These are phyloP conservation scores for Hylaea fasciaria DNA, from an alignment of 2,888 invertebrate genomes.

Conservation along the genomic window DNA sequence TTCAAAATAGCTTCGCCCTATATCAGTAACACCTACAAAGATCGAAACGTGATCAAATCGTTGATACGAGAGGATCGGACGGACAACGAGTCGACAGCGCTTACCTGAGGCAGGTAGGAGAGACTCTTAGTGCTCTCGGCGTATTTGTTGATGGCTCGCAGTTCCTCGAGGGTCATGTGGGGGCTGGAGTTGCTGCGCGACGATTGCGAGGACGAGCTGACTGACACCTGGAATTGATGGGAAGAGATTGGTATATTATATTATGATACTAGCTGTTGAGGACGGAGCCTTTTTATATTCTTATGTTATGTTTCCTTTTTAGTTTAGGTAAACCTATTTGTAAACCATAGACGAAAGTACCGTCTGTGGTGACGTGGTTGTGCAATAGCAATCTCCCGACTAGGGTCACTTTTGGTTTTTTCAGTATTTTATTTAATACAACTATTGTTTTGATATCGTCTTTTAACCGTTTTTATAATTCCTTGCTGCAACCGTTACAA, in stretches of 20 bases:
- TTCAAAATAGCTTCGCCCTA: conserved; percentile 12
- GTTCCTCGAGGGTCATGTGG: conserved; percentile 91
- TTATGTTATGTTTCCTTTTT: too few relatives aligned
- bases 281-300: too few relatives aligned
- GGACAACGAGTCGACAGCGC: conserved; percentile 7
- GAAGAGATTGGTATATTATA: background rate
- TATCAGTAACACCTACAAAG: conserved; percentile 16
- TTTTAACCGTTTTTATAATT: too few relatives aligned
- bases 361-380: too few relatives aligned
- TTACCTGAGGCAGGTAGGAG: conserved; percentile 95
- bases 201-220: conserved; percentile 90
- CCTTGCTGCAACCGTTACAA: too few relatives aligned
- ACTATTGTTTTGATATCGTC: too few relatives aligned
- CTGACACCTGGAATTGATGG: conserved; percentile 80
- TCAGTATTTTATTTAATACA: too few relatives aligned
- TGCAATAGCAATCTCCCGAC: too few relatives aligned
- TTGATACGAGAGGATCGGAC: conserved; percentile 16
- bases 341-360: too few relatives aligned
- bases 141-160: conserved; percentile 94
- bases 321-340: too few relatives aligned
- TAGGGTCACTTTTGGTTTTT: too few relatives aligned
- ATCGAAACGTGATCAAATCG: conserved; percentile 17
- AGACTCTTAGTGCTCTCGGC: conserved; percentile 96
- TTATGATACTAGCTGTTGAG: too few relatives aligned
- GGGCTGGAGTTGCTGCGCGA: conserved; percentile 88